Conservation (phyloP, 2,888 invertebrate species). For the Phrixothrix hirtus region DNA sequence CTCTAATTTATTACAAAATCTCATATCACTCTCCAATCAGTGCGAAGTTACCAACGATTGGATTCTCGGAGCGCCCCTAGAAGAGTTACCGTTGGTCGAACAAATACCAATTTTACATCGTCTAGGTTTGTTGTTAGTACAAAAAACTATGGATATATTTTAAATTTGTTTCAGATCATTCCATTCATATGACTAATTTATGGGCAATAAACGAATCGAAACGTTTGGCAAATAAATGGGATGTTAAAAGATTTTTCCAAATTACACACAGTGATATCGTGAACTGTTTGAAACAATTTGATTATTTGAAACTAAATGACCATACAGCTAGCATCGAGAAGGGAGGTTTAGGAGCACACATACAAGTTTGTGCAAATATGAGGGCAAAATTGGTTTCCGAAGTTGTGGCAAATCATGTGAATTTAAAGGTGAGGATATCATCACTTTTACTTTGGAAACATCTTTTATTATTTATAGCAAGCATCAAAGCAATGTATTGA, state of each 20-base stretch:
- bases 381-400: slow-evolving; percentile 80
- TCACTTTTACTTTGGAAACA: neutral
- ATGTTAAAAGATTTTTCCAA: slow-evolving; percentile 73
- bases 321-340: slow-evolving; percentile 62
- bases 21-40: slow-evolving; percentile 73
- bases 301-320: slow-evolving; percentile 64
- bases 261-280: slow-evolving; percentile 69
- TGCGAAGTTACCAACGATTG: slow-evolving; percentile 75
- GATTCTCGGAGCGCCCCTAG: slow-evolving; percentile 72
- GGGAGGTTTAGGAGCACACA: slow-evolving; percentile 67
- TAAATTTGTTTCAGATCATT: slow-evolving; percentile 72
- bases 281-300: slow-evolving; percentile 63
- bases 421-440: slow-evolving; percentile 68
- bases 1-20: slow-evolving; percentile 67
- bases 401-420: slow-evolving; percentile 73
- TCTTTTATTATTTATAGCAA: slow-evolving; percentile 60
- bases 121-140: no score
- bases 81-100: slow-evolving; percentile 77
- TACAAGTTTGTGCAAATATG: slow-evolving; percentile 79
- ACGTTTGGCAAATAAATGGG: slow-evolving; percentile 73
- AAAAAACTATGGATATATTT: no score
- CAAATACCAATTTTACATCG: slow-evolving; percentile 79
- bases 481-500: slow-evolving; percentile 72
- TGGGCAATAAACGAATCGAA: slow-evolving; percentile 78
- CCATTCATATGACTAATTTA: slow-evolving; percentile 75